A percentile compares a stretch with the other conserved stretches of the same genome.
These are phyloP conservation scores for Proteles cristata DNA, from an alignment of 2,113 vertebrate species.

Conservation along the genomic window DNA sequence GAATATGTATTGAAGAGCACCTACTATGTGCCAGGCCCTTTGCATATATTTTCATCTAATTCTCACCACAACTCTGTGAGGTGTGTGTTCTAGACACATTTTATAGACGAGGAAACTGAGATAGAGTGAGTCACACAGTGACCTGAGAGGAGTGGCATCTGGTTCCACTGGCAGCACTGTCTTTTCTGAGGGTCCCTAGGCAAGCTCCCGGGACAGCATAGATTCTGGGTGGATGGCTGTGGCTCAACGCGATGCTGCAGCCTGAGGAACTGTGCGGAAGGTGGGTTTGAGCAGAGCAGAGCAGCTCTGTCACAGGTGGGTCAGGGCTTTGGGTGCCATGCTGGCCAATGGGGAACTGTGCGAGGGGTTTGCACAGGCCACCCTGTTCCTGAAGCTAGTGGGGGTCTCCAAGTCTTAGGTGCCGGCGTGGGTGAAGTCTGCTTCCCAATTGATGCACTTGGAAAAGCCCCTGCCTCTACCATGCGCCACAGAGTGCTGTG, in stretches of 20 bases:
- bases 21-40: background rate
- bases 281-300: background rate
- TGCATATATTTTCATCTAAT: background rate
- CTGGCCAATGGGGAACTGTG: background rate
- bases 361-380: background rate
- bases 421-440: background rate
- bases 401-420: background rate
- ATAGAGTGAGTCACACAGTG: background rate
- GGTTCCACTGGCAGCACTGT: background rate
- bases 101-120: background rate
- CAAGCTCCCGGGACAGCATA: too few species aligned
- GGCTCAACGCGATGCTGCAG: background rate
- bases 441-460: constrained; percentile 49
- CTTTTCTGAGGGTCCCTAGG: background rate
- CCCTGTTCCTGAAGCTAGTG: background rate
- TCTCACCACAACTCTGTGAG: background rate
- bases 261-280: background rate
- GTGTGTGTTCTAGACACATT: background rate
- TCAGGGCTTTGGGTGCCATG: background rate
- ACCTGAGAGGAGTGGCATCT: background rate
- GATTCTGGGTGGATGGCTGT: background rate
- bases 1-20: background rate
- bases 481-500: constrained; percentile 43
- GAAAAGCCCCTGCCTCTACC: constrained; percentile 75
- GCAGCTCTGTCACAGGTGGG: background rate